Percentiles rank a stretch among this genome's conserved stretches.
Evolutionary conservation across 2,113 vertebrate species (phyloP).

Genomic region (Artemisiospiza belli): DNA sequence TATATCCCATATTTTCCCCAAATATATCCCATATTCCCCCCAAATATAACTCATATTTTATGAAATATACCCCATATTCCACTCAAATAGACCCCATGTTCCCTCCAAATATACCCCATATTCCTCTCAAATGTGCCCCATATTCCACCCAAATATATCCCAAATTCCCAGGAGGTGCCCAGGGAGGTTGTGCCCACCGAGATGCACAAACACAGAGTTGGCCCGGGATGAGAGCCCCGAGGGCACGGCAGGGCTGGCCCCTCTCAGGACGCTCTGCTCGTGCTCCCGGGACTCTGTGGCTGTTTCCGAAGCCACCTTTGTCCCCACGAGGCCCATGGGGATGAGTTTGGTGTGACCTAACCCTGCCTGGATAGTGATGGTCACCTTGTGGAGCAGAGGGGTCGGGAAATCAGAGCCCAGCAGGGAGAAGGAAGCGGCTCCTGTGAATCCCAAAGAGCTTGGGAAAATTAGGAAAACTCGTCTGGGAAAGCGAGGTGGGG

Average conservation of each 20-base stretch:
- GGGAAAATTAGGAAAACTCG: neutral
- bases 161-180: neutral
- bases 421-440: neutral
- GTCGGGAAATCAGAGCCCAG: neutral
- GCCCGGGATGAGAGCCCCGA: neutral
- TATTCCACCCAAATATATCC: too few species aligned
- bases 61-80: too few species aligned
- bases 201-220: fast-evolving
- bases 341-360: fast-evolving
- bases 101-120: too few species aligned
- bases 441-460: neutral
- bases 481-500: fast-evolving
- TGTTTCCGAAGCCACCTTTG: neutral
- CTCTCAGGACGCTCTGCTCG: fast-evolving
- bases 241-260: neutral
- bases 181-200: fast-evolving
- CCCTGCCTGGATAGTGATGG: fast-evolving
- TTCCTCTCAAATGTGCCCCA: too few species aligned
- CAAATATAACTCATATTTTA: too few species aligned
- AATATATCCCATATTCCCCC: too few species aligned
- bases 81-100: too few species aligned
- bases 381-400: neutral
- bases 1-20: too few species aligned
- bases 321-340: fast-evolving
- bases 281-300: fast-evolving